Conservation (phyloP, 1,140 invertebrate genomes). For the Penaeus japonicus region DNA sequence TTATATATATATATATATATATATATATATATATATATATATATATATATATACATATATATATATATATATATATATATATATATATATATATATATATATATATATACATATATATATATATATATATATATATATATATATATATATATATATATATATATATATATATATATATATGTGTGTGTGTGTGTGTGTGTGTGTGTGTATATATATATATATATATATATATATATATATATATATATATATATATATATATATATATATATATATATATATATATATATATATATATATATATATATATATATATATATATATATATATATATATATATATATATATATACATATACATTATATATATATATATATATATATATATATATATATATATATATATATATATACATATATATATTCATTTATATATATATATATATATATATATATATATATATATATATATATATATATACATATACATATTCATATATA, state of each 20-base stretch:
- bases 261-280: conserved; percentile 13
- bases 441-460: background rate
- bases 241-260: conserved; percentile 9
- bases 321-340: background rate
- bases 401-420: background rate
- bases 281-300: background rate
- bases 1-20: background rate
- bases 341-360: background rate
- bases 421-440: background rate
- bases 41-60: background rate
- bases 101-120: background rate
- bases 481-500: background rate
- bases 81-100: background rate
- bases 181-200: background rate
- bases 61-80: background rate
- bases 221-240: background rate
- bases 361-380: background rate
- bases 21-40: background rate
- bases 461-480: background rate
- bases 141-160: background rate
- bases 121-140: background rate
- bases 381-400: conserved; percentile 2
- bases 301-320: conserved; percentile 7
- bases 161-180: background rate
- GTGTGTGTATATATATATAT: background rate